Evolutionary conservation across 2,113 vertebrate species (phyloP).

Genomic region (Colossoma macropomum): DNA sequence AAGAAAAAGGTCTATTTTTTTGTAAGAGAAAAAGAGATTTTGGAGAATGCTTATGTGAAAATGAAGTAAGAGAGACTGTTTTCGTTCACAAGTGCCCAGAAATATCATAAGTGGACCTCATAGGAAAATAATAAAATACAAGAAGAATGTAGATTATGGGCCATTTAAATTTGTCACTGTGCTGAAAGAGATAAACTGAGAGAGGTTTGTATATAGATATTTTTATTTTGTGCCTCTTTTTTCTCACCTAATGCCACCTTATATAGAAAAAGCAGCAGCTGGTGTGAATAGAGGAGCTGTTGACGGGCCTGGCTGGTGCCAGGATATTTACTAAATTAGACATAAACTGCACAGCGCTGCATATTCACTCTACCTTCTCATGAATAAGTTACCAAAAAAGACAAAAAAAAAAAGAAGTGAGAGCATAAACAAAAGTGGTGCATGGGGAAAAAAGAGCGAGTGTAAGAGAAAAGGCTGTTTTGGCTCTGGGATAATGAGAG

Average conservation of each 20-base stretch:
- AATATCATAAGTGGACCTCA: too few relatives aligned
- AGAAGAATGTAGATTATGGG: too few relatives aligned
- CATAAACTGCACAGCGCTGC: slow-evolving; percentile 78
- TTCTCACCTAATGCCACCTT: slow-evolving; percentile 40
- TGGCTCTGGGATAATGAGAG: slow-evolving; percentile 76
- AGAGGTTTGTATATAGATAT: slow-evolving; percentile 38
- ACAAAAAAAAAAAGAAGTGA: slow-evolving; percentile 69
- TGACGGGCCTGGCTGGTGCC: slow-evolving; percentile 74
- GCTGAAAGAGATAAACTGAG: slow-evolving; percentile 2
- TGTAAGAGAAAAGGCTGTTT: slow-evolving; percentile 60
- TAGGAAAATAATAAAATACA: too few relatives aligned
- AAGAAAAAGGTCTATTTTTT: too few relatives aligned
- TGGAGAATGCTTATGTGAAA: too few relatives aligned
- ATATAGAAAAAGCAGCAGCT: slow-evolving; percentile 23
- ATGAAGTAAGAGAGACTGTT: too few relatives aligned
- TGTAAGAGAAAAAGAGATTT: too few relatives aligned
- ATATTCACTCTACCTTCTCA: slow-evolving; percentile 77
- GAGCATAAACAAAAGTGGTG: slow-evolving; percentile 58
- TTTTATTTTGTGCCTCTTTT: slow-evolving; percentile 39
- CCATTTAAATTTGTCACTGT: not conserved
- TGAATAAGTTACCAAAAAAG: slow-evolving; percentile 76
- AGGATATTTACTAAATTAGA: slow-evolving; percentile 82
- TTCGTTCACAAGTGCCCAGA: too few relatives aligned
- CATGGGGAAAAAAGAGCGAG: slow-evolving; percentile 35
- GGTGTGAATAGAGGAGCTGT: slow-evolving; percentile 34